A percentile compares a stretch with the other conserved stretches of the same genome.
Evolutionary conservation across 2,113 vertebrate species (phyloP).

Genomic region (Myrmecobius fasciatus): DNA sequence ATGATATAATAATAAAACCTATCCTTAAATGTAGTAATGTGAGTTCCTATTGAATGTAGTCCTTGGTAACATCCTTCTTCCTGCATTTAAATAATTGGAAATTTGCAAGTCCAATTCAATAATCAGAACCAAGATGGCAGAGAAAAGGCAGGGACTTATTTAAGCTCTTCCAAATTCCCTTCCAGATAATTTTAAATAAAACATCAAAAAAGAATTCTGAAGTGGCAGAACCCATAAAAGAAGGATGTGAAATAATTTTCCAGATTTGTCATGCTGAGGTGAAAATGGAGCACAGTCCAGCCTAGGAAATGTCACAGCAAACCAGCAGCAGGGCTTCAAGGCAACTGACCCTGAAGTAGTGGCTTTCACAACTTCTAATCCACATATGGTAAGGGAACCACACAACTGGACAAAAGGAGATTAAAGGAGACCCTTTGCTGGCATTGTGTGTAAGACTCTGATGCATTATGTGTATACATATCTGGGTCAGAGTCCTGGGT

Average conservation of each 20-base stretch:
- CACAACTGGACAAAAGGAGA: background rate
- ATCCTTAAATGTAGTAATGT: background rate
- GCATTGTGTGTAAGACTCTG: background rate
- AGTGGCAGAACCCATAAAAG: background rate
- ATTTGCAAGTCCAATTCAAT: background rate
- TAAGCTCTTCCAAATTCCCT: background rate
- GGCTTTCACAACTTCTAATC: background rate
- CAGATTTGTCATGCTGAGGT: background rate
- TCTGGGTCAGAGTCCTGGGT: no score
- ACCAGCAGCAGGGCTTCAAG: background rate
- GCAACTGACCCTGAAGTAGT: background rate
- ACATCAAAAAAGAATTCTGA: background rate
- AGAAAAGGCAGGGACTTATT: background rate
- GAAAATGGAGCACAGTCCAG: background rate
- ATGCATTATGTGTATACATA: background rate
- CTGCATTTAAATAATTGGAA: background rate
- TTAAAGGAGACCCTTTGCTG: background rate
- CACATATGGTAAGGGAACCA: background rate
- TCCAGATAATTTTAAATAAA: no score
- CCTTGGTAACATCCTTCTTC: background rate
- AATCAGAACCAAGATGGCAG: background rate
- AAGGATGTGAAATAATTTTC: background rate
- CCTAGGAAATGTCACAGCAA: background rate
- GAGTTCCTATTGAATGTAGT: background rate
- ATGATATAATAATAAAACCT: background rate